Conservation (phyloP, 1,140 invertebrate genomes). For the Scaptomyza montana region DNA sequence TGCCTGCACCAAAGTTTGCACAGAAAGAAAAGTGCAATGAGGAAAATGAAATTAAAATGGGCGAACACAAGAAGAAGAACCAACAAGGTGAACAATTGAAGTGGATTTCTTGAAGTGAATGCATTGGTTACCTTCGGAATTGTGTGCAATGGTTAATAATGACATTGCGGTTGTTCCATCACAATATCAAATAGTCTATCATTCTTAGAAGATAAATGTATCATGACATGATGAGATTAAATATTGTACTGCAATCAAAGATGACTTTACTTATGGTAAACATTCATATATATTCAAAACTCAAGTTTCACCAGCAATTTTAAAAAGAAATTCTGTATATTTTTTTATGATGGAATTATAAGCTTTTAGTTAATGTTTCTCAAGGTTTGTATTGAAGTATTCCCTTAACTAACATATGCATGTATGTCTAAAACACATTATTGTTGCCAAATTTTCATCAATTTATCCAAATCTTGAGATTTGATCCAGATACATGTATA, state of each 20-base stretch:
- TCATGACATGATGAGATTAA: not conserved
- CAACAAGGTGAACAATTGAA: constrained; percentile 47
- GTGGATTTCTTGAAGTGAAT: constrained; percentile 36
- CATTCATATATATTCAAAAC: not conserved
- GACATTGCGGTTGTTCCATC: not conserved
- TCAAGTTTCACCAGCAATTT: too few relatives aligned
- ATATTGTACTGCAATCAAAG: not conserved
- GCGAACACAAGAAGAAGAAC: constrained; percentile 33
- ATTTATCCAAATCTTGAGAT: not conserved
- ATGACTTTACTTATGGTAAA: not conserved
- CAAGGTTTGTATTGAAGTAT: too few relatives aligned
- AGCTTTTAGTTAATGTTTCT: too few relatives aligned
- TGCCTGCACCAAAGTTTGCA: constrained; percentile 43
- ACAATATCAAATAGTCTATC: not conserved
- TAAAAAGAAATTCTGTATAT: too few relatives aligned
- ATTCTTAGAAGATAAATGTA: not conserved
- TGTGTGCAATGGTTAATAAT: constrained; percentile 3
- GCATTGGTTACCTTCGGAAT: constrained; percentile 11
- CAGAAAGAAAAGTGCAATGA: constrained; percentile 49
- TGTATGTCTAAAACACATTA: too few relatives aligned
- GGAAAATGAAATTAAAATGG: constrained; percentile 56
- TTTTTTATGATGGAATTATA: too few relatives aligned
- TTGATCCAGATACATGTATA: not conserved
- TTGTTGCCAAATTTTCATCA: not conserved
- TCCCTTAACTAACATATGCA: too few relatives aligned